Evolutionary conservation across 1,140 invertebrate species (phyloP), one percentile per base, ranked within the genome.

Genomic region (Drosophila ficusphila): DNA sequence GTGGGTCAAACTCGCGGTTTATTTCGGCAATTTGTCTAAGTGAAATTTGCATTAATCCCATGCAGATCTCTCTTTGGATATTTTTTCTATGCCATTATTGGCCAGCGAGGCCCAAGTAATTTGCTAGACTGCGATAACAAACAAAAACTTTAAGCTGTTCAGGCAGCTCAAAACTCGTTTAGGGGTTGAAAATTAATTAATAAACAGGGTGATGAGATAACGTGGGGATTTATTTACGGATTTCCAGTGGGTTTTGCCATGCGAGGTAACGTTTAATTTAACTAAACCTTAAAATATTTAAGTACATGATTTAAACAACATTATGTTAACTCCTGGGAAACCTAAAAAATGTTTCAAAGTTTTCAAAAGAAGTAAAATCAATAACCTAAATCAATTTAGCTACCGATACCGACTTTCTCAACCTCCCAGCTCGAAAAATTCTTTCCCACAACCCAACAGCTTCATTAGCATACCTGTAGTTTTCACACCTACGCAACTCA

Each of bases 21-120:
- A 88, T 88, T 62, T 71, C 57, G 19, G 42, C 82, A 86, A 86
- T 86, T 88, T 86, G 82, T 41, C 18, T 74, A 81, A 86, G 73
- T 73, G 82, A 86, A 88, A 77, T 88, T 86, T 74, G 76, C 77
- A 85, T 86, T 79, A 86, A 86, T 85, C 71, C 61, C 12, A 36
- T 14, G 36, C 49, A 57, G 54, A 58, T 76, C 23, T 31, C 7
- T 4, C 38, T 18, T 25, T 21, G 7, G 18, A 18, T 25, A 23
- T 21, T 14, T 8, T 64, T 21, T 47, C 3, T 38, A 21, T 62
- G 33, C 53, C 36, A 65, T 51, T 61, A 77, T 83, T 72, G 61
- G 57, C 31, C 68, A 81, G 42, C 27, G 58, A 82, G 69, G 60
- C 54, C 57, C 33, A 76, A 73, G 65, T 65, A 76, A 76, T 81